phyloP scores from a whole-genome alignment of 2,797 vertebrate genomes.

The Nannoperca australis region DNA sequence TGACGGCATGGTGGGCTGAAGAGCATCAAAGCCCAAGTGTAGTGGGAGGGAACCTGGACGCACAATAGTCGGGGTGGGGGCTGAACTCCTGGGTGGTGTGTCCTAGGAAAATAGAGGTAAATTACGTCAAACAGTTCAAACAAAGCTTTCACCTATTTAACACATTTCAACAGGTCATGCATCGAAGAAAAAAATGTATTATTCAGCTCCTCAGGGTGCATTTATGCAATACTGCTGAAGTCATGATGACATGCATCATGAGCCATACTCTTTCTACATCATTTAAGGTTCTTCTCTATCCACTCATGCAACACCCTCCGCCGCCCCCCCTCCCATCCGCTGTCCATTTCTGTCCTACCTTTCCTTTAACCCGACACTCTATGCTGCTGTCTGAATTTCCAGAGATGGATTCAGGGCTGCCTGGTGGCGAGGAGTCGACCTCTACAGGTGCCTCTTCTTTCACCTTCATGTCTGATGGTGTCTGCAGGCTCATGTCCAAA shows the following conservation, averaged over 20 bases:
- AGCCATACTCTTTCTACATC: not conserved
- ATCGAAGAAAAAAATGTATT: not conserved
- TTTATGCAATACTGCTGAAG: not conserved
- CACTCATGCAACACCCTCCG: not conserved
- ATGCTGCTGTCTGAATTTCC: constrained; percentile 77
- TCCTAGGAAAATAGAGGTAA: constrained; percentile 82
- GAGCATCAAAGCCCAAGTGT: constrained; percentile 92
- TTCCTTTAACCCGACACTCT: constrained; percentile 72
- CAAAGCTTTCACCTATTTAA: not conserved
- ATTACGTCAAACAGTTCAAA: not conserved
- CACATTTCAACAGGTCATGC: not conserved
- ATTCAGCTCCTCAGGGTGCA: not conserved
- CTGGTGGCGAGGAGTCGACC: constrained; percentile 92
- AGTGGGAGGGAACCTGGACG: constrained; percentile 96
- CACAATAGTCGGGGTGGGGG: constrained; percentile 94
- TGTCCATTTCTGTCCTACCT: constrained; percentile 62
- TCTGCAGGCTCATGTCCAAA: constrained; percentile 88
- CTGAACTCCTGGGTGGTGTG: constrained; percentile 88
- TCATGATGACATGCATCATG: not conserved
- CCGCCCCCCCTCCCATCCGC: not conserved
- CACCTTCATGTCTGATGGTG: constrained; percentile 92
- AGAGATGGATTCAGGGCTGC: constrained; percentile 88
- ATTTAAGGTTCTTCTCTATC: not conserved
- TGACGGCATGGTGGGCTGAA: constrained; percentile 95
- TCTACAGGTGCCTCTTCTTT: constrained; percentile 95